Percentiles rank a stretch among this genome's conserved stretches.
phyloP scores from a whole-genome alignment of 2,113 vertebrate genomes.

The Cephalopholis sonnerati region DNA sequence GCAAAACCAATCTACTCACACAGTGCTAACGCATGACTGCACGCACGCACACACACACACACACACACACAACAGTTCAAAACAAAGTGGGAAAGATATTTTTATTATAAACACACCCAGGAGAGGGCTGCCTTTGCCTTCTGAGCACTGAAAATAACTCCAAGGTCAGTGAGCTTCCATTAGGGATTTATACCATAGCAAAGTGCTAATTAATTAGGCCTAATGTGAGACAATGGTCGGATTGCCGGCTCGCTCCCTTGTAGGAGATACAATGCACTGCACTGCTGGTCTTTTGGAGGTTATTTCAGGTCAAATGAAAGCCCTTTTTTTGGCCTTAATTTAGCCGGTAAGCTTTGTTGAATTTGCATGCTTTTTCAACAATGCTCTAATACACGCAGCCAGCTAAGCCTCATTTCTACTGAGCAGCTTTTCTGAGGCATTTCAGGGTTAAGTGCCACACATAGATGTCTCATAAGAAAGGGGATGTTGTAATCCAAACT shows the following conservation, averaged over 20 bases:
- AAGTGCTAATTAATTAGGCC: slow-evolving; percentile 76
- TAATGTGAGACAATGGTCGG: slow-evolving; percentile 69
- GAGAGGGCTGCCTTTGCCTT: slow-evolving; percentile 42
- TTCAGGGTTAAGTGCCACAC: background rate
- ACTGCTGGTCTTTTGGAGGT: slow-evolving; percentile 30
- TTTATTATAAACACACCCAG: slow-evolving; percentile 38
- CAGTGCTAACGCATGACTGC: background rate
- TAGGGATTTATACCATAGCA: slow-evolving; percentile 56
- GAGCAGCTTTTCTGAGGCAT: slow-evolving; percentile 1
- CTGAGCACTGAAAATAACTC: slow-evolving; percentile 69
- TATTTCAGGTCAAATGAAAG: slow-evolving; percentile 44
- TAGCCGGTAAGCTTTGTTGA: slow-evolving; percentile 19
- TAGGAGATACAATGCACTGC: slow-evolving; percentile 26
- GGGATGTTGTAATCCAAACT: background rate
- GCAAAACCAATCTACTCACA: slow-evolving; percentile 12
- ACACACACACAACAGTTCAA: background rate
- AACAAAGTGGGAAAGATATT: slow-evolving; percentile 15
- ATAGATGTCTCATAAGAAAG: background rate
- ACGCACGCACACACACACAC: background rate
- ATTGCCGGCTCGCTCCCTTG: slow-evolving; percentile 25
- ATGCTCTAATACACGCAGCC: background rate
- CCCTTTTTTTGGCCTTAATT: slow-evolving; percentile 22
- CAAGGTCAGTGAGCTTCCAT: slow-evolving; percentile 72
- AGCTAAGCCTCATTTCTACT: slow-evolving; percentile 2
- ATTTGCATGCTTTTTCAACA: slow-evolving; percentile 4